These are phyloP conservation scores for Apodemus agrarius DNA, from an alignment of 2,797 vertebrate species.

Conservation along the genomic window DNA sequence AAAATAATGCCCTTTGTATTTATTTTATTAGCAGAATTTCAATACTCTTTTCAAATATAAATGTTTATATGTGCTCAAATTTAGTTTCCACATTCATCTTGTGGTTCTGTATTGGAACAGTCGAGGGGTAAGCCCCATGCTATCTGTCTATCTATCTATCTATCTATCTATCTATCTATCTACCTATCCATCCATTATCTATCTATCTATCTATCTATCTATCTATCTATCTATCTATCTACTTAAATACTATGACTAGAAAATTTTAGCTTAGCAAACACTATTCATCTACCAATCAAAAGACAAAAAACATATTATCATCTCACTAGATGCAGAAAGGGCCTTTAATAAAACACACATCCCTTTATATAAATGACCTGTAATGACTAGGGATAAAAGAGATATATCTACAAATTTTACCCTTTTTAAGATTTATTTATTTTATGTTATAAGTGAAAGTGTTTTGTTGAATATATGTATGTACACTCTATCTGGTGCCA, in stretches of 20 bases:
- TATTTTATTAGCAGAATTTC: not conserved
- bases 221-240: too few relatives aligned
- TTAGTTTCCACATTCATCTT: not conserved
- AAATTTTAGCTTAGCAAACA: not conserved
- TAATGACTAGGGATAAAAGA: not conserved
- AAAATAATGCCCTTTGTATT: not conserved
- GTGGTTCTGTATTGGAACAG: not conserved
- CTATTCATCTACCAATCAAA: too few relatives aligned
- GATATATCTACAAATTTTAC: not conserved
- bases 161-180: too few relatives aligned
- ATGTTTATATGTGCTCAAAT: not conserved
- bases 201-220: too few relatives aligned
- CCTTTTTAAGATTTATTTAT: not conserved
- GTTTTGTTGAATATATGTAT: not conserved
- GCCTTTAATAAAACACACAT: not conserved
- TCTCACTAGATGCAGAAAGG: not conserved
- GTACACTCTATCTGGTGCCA: not conserved
- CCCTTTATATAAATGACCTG: not conserved
- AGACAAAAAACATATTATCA: not conserved
- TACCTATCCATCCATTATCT: too few relatives aligned
- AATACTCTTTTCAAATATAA: not conserved
- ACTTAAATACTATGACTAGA: not conserved
- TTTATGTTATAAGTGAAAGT: not conserved
- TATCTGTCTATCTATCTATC: too few relatives aligned
- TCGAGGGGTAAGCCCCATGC: not conserved